phyloP scores from a whole-genome alignment of 2,888 invertebrate species.

The Alsophila aescularia region DNA sequence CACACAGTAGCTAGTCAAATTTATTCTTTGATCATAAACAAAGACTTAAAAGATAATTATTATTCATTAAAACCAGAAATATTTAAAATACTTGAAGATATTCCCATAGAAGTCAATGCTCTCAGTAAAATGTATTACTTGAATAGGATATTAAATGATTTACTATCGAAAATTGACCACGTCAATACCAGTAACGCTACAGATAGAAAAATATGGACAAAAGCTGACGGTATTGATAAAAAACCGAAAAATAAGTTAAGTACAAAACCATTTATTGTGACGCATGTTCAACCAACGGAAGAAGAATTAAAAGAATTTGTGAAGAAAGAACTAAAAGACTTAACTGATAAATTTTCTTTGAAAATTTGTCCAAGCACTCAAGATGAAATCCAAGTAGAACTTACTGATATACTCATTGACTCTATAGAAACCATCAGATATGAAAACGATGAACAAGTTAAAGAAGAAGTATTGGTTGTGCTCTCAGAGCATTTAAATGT shows the following conservation, averaged over 20 bases:
- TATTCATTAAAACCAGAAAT: slow-evolving; percentile 43
- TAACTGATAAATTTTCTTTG: slow-evolving; percentile 40
- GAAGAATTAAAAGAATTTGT: slow-evolving; percentile 49
- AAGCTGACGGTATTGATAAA: slow-evolving; percentile 2
- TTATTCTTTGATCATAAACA: slow-evolving; percentile 39
- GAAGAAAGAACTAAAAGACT: slow-evolving; percentile 43
- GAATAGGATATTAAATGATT: slow-evolving; percentile 46
- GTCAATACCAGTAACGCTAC: slow-evolving; percentile 4
- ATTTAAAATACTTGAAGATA: slow-evolving; percentile 46
- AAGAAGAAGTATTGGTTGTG: slow-evolving; percentile 45
- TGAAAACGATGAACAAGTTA: slow-evolving; percentile 41
- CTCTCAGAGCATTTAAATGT: slow-evolving; percentile 46
- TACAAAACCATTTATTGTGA: slow-evolving; percentile 10
- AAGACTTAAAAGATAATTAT: slow-evolving; percentile 34
- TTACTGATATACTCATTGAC: slow-evolving; percentile 49
- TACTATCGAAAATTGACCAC: slow-evolving; percentile 41
- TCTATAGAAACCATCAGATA: slow-evolving; percentile 43
- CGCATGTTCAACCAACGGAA: slow-evolving; percentile 43
- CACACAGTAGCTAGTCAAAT: slow-evolving; percentile 42
- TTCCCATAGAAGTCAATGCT: slow-evolving; percentile 44
- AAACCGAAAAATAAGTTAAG: not conserved
- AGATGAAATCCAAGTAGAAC: slow-evolving; percentile 50
- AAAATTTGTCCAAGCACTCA: slow-evolving; percentile 35
- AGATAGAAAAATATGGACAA: slow-evolving; percentile 12
- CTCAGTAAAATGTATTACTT: slow-evolving; percentile 44